Evolutionary conservation across 2,888 invertebrate genomes (phyloP).

Genomic region (Chromoteleia sp.): DNA sequence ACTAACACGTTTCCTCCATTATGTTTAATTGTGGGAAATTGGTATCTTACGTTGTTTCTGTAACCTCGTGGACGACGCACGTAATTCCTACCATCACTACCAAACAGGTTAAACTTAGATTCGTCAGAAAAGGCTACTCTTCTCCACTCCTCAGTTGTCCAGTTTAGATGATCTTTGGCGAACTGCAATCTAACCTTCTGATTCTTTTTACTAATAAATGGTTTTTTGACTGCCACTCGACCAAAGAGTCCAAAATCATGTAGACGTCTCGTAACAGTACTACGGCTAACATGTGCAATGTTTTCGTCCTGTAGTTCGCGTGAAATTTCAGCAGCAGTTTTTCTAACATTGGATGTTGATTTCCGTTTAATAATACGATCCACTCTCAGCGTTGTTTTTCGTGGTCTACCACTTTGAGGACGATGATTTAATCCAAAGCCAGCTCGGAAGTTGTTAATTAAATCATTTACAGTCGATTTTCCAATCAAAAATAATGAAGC

Average conservation of each 20-base stretch:
- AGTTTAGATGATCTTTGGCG: slow-evolving; percentile 40
- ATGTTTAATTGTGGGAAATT: slow-evolving; percentile 21
- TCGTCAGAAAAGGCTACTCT: slow-evolving; percentile 35
- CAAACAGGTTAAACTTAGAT: slow-evolving; percentile 53
- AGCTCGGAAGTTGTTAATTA: neutral
- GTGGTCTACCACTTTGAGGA: slow-evolving; percentile 10
- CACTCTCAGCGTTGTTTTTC: neutral
- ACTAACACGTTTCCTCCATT: slow-evolving; percentile 16
- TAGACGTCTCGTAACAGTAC: slow-evolving; percentile 44
- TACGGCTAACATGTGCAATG: neutral
- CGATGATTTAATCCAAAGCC: slow-evolving; percentile 9
- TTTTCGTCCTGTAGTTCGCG: slow-evolving; percentile 2
- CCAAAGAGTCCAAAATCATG: slow-evolving; percentile 46
- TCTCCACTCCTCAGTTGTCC: slow-evolving; percentile 37
- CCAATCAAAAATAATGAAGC: slow-evolving; percentile 11
- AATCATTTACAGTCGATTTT: slow-evolving; percentile 15
- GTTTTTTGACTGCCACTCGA: slow-evolving; percentile 34
- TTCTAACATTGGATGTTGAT: neutral
- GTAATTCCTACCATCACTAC: slow-evolving; percentile 15
- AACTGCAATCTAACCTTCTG: slow-evolving; percentile 48
- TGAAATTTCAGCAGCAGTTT: slow-evolving; percentile 11
- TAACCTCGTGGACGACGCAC: slow-evolving; percentile 11
- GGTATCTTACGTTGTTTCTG: slow-evolving; percentile 6
- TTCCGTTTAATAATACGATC: slow-evolving; percentile 10
- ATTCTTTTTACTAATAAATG: slow-evolving; percentile 35